Conservation (phyloP, 2,797 vertebrate genomes). For the Luscinia luscinia region DNA sequence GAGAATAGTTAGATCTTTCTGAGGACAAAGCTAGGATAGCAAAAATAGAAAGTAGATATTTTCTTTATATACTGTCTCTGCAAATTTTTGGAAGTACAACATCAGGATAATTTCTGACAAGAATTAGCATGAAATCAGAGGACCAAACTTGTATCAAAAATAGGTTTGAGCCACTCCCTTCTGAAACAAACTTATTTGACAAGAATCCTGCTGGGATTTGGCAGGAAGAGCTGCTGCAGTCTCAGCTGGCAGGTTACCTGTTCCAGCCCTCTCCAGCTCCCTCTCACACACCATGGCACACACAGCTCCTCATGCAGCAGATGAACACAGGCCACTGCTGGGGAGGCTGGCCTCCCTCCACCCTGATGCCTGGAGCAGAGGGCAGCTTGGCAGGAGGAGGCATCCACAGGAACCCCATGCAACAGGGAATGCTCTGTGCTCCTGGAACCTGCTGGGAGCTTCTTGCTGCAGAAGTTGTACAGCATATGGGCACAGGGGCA, state of each 20-base stretch:
- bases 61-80: background rate
- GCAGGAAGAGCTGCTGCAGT: background rate
- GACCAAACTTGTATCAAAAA: background rate
- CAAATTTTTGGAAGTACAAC: background rate
- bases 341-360: background rate
- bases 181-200: background rate
- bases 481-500: rapidly evolving
- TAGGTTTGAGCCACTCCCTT: background rate
- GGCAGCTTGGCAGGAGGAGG: background rate
- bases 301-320: background rate
- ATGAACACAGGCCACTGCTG: rapidly evolving
- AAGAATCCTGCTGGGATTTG: background rate
- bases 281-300: rapidly evolving
- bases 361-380: rapidly evolving
- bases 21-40: background rate
- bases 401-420: background rate
- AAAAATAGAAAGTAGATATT: background rate
- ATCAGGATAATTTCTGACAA: background rate
- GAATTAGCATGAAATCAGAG: background rate
- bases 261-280: background rate
- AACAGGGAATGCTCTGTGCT: background rate
- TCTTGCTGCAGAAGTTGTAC: background rate
- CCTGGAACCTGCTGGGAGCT: background rate
- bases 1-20: background rate
- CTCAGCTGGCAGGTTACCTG: background rate